Evolutionary conservation across 2,888 invertebrate genomes (phyloP), one percentile per base, ranked within the genome.

Genomic region (Coecobrya sp.): DNA sequence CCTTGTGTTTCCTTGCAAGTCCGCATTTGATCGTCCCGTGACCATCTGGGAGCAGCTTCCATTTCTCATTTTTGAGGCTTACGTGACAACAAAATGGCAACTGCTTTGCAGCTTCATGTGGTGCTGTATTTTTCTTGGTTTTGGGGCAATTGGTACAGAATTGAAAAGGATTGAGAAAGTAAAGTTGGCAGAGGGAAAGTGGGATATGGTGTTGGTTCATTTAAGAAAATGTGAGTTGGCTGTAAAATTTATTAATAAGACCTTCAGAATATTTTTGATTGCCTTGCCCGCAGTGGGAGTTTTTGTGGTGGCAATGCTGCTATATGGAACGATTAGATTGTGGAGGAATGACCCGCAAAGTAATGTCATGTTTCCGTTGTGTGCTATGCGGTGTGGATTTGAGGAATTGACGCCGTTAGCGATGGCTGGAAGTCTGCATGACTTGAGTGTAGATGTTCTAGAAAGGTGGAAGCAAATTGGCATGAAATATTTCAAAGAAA

Each of bases 301-400:
- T 36, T 36, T 36, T 7, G 36, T 36, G 36, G 36, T 36, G 36
- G 36, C 36, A 2, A 36, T 36, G 36, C 36, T 36, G 7, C 36
- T 36, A 4, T 36, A 36, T 36, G 36, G 36, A 7, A 36, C 36
- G 2, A 36, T 36, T 4, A 36, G 36, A 7, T 36, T 36, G 36
- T 36, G 36, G 36, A 36, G 36, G 7, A 36, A 4, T 36, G 36
- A 36, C 36, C 36, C 36, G 36, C 36, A 36, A 36, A 36, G 36
- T 36, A 36, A 36, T 36, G 36, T 36, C 36, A 36, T 36, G 87
- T 88, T 76, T 79, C 87, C 87, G 7, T 45, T 88, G 25, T 88
- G 87, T n/a, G 79, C 45, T 0, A 16, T 88, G 19, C 79, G 79
- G 0, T 88, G 87, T 88, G 79, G 79, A 36, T 79, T 79, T 27